These are phyloP conservation scores for Poeciliopsis infans DNA, from an alignment of 2,797 vertebrate genomes.

Conservation along the genomic window DNA sequence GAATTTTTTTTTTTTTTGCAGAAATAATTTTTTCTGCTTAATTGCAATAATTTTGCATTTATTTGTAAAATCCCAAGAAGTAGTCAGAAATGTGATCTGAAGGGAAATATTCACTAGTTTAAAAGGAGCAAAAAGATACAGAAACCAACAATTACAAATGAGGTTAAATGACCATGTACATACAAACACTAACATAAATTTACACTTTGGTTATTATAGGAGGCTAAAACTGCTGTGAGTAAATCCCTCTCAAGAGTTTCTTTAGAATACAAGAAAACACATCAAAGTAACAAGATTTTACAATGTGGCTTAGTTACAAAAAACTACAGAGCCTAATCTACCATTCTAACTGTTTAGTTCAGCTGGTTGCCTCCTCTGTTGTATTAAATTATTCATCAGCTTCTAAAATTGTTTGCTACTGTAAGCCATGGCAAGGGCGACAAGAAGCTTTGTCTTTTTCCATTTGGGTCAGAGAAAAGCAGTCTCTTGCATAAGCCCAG, in stretches of 20 bases:
- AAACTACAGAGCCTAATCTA: slow-evolving; percentile 15
- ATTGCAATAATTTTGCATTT: too few species aligned
- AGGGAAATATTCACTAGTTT: background rate
- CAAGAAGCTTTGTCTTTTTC: slow-evolving; percentile 59
- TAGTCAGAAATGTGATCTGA: background rate
- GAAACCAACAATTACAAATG: background rate
- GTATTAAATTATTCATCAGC: slow-evolving; percentile 63
- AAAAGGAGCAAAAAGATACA: background rate
- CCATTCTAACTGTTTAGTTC: slow-evolving; percentile 24
- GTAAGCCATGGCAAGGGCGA: slow-evolving; percentile 29
- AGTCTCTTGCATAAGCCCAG: slow-evolving; percentile 46
- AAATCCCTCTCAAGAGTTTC: background rate
- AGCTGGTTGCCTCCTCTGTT: slow-evolving; percentile 40
- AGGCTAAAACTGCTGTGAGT: background rate
- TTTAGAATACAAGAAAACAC: background rate
- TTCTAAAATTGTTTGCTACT: slow-evolving; percentile 51
- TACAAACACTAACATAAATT: background rate
- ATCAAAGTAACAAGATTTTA: slow-evolving; percentile 2
- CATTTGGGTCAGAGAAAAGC: slow-evolving; percentile 63
- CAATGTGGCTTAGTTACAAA: background rate
- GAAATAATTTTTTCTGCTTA: background rate
- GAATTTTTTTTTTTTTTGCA: background rate
- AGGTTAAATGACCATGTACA: accelerated
- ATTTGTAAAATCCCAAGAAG: background rate
- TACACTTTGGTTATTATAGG: background rate